These are phyloP conservation scores for Epizoanthus rinbou DNA, from an alignment of 92 coral and sea anemone species.

Conservation along the genomic window DNA sequence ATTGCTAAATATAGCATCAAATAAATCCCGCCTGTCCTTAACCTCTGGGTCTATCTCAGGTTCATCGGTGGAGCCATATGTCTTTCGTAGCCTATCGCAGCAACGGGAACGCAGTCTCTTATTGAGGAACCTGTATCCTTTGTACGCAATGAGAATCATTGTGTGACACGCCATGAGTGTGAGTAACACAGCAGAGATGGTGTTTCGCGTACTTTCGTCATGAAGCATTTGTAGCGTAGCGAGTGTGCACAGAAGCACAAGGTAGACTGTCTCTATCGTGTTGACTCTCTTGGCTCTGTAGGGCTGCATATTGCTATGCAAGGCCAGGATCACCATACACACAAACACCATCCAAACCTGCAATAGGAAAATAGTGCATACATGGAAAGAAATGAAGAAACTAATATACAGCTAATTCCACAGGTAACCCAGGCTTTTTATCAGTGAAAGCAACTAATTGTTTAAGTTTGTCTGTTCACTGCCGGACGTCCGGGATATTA, in stretches of 20 bases:
- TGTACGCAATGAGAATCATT: slow-evolving; percentile 38
- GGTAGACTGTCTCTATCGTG: slow-evolving; percentile 79
- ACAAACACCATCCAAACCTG: slow-evolving; percentile 77
- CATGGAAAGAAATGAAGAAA: neutral
- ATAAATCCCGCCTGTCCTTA: slow-evolving; percentile 46
- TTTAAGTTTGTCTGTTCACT: no score
- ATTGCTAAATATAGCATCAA: slow-evolving; percentile 59
- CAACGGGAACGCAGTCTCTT: slow-evolving; percentile 41
- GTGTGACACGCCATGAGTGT: slow-evolving; percentile 58
- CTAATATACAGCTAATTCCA: no score
- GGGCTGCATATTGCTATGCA: slow-evolving; percentile 93
- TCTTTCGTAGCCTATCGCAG: slow-evolving; percentile 2
- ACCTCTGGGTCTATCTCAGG: slow-evolving; percentile 47
- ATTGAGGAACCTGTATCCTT: slow-evolving; percentile 53
- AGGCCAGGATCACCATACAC: slow-evolving; percentile 57
- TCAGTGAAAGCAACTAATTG: no score
- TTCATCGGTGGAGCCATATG: slow-evolving; percentile 64
- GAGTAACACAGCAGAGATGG: slow-evolving; percentile 45
- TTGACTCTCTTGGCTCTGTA: slow-evolving; percentile 74
- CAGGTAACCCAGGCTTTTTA: no score
- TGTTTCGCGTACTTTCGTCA: slow-evolving; percentile 40
- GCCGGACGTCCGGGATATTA: no score
- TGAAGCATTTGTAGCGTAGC: slow-evolving; percentile 68
- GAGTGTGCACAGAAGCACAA: slow-evolving; percentile 67
- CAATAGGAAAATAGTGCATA: neutral